phyloP scores from a whole-genome alignment of 2,113 vertebrate genomes.

The Noturus placidus region DNA sequence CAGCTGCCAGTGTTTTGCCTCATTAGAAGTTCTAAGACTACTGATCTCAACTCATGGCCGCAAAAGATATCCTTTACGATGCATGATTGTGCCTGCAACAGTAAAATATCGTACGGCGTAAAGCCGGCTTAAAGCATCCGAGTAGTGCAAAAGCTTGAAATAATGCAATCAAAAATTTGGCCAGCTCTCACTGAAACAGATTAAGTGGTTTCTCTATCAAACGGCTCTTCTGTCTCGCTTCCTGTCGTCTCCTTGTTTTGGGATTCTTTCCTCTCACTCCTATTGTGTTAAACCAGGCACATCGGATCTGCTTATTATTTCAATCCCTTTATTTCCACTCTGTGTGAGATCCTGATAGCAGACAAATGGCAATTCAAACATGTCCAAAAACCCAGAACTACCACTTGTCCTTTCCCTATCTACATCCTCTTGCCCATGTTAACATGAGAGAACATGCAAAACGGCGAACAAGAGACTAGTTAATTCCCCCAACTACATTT shows the following conservation, averaged over 20 bases:
- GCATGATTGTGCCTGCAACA: too few species aligned
- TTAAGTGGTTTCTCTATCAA: neutral
- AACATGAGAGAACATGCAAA: neutral
- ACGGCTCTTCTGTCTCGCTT: neutral
- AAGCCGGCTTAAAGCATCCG: neutral
- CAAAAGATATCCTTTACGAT: neutral
- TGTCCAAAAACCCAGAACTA: slow-evolving; percentile 38
- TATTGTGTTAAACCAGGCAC: slow-evolving; percentile 4
- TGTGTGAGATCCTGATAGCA: slow-evolving; percentile 20
- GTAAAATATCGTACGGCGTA: neutral
- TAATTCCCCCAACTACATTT: neutral
- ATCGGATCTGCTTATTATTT: slow-evolving; percentile 40
- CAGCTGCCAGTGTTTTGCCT: neutral
- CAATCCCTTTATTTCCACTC: slow-evolving; percentile 26
- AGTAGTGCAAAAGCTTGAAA: neutral
- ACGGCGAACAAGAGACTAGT: slow-evolving; percentile 7
- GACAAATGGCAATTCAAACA: slow-evolving; percentile 31
- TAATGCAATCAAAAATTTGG: neutral
- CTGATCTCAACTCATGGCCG: neutral
- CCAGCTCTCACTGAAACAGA: neutral
- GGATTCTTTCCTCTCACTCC: slow-evolving; percentile 20
- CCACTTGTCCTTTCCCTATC: slow-evolving; percentile 17
- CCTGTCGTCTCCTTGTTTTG: neutral
- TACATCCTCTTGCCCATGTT: slow-evolving; percentile 10
- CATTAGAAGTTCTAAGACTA: neutral